phyloP scores from a whole-genome alignment of 2,888 invertebrate genomes.

The Prosopocoilus inquinatus region DNA sequence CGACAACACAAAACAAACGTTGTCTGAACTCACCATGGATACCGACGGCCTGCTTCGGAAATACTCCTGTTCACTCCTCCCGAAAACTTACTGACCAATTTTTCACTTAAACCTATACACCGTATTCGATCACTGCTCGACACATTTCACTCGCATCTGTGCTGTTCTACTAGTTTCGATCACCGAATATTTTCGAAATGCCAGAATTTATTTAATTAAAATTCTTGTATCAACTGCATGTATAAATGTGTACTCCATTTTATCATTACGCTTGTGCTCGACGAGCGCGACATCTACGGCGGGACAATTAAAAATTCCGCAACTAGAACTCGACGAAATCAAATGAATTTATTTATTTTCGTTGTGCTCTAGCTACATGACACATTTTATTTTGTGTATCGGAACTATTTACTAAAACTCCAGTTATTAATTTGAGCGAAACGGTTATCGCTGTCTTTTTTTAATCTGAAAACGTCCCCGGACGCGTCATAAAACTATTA shows the following conservation, averaged over 20 bases:
- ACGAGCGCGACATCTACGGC: constrained; percentile 39
- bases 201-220: constrained; percentile 42
- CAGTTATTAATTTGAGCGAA: no score
- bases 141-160: constrained; percentile 27
- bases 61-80: constrained; percentile 32
- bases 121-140: constrained; percentile 23
- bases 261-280: constrained; percentile 50
- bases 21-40: constrained; percentile 49
- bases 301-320: constrained; percentile 14
- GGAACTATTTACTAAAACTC: no score
- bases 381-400: background rate
- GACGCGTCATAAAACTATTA: no score
- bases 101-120: constrained; percentile 26
- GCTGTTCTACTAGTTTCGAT: constrained; percentile 28
- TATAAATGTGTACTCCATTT: constrained; percentile 52
- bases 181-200: constrained; percentile 19
- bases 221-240: constrained; percentile 50
- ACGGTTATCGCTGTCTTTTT: no score
- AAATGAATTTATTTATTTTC: background rate
- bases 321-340: background rate
- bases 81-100: constrained; percentile 28
- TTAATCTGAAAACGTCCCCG: no score
- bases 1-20: constrained; percentile 35
- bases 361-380: background rate
- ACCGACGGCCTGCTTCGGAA: constrained; percentile 43